Evolutionary conservation across 2,113 vertebrate genomes (phyloP).

Genomic region (Lepus timidus): DNA sequence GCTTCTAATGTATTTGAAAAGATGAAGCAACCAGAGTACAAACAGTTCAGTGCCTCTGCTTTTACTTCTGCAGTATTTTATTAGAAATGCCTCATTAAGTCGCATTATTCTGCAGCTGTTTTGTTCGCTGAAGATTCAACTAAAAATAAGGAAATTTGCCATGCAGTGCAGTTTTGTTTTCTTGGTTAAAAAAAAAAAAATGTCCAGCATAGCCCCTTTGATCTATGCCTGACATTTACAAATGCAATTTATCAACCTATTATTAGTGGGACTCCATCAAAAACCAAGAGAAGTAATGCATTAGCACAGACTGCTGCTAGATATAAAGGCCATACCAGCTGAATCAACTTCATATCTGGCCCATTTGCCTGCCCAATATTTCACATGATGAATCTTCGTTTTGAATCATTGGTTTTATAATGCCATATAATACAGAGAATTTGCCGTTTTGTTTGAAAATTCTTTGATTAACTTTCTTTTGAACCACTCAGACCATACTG

Average conservation of each 20-base stretch:
- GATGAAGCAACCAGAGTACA: conserved; percentile 70
- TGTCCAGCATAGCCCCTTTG: conserved; percentile 67
- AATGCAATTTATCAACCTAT: conserved; percentile 83
- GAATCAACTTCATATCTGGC: conserved; percentile 52
- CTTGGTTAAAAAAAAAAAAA: conserved; percentile 78
- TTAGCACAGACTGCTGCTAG: conserved; percentile 61
- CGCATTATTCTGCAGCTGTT: conserved; percentile 85
- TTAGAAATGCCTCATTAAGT: conserved; percentile 87
- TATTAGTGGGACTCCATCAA: conserved; percentile 80
- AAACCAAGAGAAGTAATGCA: conserved; percentile 73
- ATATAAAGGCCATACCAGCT: conserved; percentile 63
- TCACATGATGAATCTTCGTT: conserved; percentile 54
- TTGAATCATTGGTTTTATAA: conserved; percentile 55
- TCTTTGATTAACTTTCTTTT: conserved; percentile 58
- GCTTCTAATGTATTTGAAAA: conserved; percentile 78
- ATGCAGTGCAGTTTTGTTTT: conserved; percentile 79
- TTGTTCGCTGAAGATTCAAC: conserved; percentile 86
- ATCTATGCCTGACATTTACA: conserved; percentile 83
- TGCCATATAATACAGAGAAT: conserved; percentile 36
- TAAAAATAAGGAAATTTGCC: conserved; percentile 82
- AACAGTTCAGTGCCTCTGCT: conserved; percentile 75
- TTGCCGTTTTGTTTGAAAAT: conserved; percentile 77
- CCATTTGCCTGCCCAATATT: conserved; percentile 57
- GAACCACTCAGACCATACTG: background rate
- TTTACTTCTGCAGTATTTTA: conserved; percentile 85